phyloP scores from a whole-genome alignment of 2,797 vertebrate genomes.

The Pelobates cultripes region DNA sequence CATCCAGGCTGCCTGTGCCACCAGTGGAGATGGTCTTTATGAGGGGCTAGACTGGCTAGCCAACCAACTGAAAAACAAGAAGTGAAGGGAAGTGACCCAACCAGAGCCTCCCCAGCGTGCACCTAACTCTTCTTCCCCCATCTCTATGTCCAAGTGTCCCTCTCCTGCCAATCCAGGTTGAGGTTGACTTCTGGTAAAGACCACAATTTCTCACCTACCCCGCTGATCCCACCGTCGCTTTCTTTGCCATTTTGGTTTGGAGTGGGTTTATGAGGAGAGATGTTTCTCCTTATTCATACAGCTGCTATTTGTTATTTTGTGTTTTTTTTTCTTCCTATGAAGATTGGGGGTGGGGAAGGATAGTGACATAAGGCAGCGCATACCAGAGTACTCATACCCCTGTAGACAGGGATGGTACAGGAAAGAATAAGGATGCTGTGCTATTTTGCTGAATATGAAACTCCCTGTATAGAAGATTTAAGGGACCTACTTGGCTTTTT shows the following conservation, averaged over 20 bases:
- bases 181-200: conserved; percentile 55
- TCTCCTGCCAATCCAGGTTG: conserved; percentile 54
- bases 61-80: conserved; percentile 98
- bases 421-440: conserved; percentile 44
- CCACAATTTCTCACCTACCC: conserved; percentile 27
- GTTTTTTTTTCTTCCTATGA: conserved; percentile 25
- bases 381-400: conserved; percentile 45
- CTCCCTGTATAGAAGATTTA: conserved; percentile 41
- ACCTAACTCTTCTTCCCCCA: conserved; percentile 48
- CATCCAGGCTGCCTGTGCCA: conserved; percentile 97
- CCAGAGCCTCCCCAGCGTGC: conserved; percentile 47
- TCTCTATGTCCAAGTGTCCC: conserved; percentile 51
- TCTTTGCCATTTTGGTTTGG: conserved; percentile 52
- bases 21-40: conserved; percentile 92
- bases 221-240: conserved; percentile 47
- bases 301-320: conserved; percentile 50
- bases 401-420: conserved; percentile 48
- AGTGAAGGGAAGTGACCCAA: conserved; percentile 73
- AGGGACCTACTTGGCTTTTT: conserved; percentile 43
- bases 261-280: conserved; percentile 49
- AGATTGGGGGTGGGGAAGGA: conserved; percentile 47
- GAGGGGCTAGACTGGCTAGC: conserved; percentile 97
- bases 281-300: conserved; percentile 50
- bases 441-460: conserved; percentile 51
- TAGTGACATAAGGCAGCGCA: conserved; percentile 40